Base-by-base conservation (phyloP, 2,888 invertebrate species). In the Chalcis sispes region DNA sequence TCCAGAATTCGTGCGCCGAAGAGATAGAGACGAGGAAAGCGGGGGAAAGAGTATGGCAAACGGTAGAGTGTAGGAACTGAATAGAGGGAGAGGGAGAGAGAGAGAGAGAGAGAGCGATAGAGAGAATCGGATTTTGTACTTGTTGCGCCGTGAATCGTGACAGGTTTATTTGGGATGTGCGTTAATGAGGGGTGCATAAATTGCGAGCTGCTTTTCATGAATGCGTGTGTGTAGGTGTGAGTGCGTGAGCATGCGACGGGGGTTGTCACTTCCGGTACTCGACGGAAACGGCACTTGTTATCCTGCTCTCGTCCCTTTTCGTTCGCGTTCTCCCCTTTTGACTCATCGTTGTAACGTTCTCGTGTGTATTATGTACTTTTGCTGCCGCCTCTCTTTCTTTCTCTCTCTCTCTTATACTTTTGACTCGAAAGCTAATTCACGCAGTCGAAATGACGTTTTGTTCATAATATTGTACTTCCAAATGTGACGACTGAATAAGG, bases 131-230 rank as follows among this genome's bases (percentile, higher is more conserved):
- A 71, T 80, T 80, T 77, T 67, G 77, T 77, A 82, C 81, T 82
- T 82, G 81, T 82, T 82, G 82, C 82, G 64, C 74, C 75, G 67
- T 72, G 79, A 80, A 78, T 81, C 80, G 79, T 81, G 81, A 77
- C 81, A 80, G 81, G 82, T 82, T 81, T 80, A 79, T 81, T 80
- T 70, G 69, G 75, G 70, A 64, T 77, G 72, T 72, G 77, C 79
- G 79, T 79, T 80, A 77, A 82, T 80, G 80, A 80, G 79, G 82
- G 81, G 82, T 82, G 81, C 81, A 82, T 82, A 82, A 80, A 81
- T 81, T 82, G 80, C 72, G 66, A 77, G 77, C 71, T 65, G 67
- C 70, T 80, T 79, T 80, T 79, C 77, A 78, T 77, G 77, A 69
- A 73, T 73, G 77, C 79, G 73, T 20, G 62, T 25, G 50, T 20